Evolutionary conservation across 2,797 vertebrate genomes (phyloP), one percentile per base, ranked within the genome.

Genomic region (Malurus splendens): DNA sequence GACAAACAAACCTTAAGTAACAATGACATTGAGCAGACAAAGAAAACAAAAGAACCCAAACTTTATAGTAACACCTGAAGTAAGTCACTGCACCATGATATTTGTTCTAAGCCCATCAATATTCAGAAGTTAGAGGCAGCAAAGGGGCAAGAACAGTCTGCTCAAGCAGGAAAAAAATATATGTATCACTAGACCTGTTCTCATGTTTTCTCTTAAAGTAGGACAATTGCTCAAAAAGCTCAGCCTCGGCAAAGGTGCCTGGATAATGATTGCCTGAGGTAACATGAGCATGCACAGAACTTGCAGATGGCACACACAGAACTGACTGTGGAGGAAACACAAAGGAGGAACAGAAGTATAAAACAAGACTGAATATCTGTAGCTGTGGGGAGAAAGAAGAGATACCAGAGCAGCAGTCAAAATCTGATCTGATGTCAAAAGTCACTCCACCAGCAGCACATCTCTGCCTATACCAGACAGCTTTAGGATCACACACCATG

Each of bases 201-300:
- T 73, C 5, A 5, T 25, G 14, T 48, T 86, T 86, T 64, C 41
- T 67, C 47, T 38, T 32, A 18, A 87, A 56, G 45, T 5, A 39
- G 0, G 7, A 18, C 14, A 36, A 12, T 33, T 36, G 15, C 13
- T 65, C 38, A 17, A 13, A 52, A 48, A 85, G n/a, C 14, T 12
- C 20, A 74, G 7, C 9, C 18, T 57, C 54, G 18, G 25, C 7
- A 57, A 72, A 79, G 14, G 22, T 56, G 12, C 33, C 42, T 45
- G 28, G 28, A 22, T 65, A 47, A 57, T 1, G 2, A 12, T 1
- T 60, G 20, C 16, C 11, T 6, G 12, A 19, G 27, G 28, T 27
- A 55, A 48, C 2, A 4, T 0, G 7, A 30, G 3, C 6, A 5
- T 9, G 50, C 59, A 54, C 9, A n/a, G 27, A 23, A 8, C 15